Base-by-base conservation (phyloP, 2,888 invertebrate species). In the Gnatocerus cornutus region DNA sequence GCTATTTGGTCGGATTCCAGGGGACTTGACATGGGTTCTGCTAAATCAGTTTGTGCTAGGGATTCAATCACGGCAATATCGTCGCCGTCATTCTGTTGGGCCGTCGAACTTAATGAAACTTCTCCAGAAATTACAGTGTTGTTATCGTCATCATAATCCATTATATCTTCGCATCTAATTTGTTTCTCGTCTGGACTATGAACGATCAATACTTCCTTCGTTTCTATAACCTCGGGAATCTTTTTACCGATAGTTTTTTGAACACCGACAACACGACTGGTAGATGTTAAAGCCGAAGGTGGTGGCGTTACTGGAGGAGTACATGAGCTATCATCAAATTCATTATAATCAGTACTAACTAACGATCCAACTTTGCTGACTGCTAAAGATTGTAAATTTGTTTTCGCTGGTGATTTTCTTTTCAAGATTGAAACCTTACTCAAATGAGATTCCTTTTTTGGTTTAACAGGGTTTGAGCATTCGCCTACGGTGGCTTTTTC, bases 1-100 rank as follows among this genome's bases (percentile, higher is more conserved):
- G 88, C 85, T 73, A 88, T 88, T 75, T 84, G 83, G 71, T 88
- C 88, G 0, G 87, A 84, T 76, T 89, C 90, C 14, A 89, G 82
- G 0, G 89, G 88, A 58, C 90, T 89, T 0, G 90, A 89, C 21
- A 91, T 88, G 1, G 88, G 89, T 45, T 90, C 89, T 0, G 83
- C 85, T 10, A 89, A 78, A 75, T 88, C 88, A 37, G 86, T 85
- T 67, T 87, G 87, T 0, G 87, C 86, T 68, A 88, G 87, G 21
- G 87, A 87, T 74, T 89, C 88, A 46, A 89, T 88, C 0, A 89
- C 88, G 0, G 88, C 85, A 41, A 89, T 87, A 74, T 89, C 88
- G 74, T 89, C 89, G 70, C 86, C 86, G 74, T 89, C 89, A 61
- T 85, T 87, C 74, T 88, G 88, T 74, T 88, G 88, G 0, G 89